A percentile compares a stretch with the other conserved stretches of the same genome.
phyloP scores from a whole-genome alignment of 53 echinoderm and acorn worm species.

The Echinometra lucunter region DNA sequence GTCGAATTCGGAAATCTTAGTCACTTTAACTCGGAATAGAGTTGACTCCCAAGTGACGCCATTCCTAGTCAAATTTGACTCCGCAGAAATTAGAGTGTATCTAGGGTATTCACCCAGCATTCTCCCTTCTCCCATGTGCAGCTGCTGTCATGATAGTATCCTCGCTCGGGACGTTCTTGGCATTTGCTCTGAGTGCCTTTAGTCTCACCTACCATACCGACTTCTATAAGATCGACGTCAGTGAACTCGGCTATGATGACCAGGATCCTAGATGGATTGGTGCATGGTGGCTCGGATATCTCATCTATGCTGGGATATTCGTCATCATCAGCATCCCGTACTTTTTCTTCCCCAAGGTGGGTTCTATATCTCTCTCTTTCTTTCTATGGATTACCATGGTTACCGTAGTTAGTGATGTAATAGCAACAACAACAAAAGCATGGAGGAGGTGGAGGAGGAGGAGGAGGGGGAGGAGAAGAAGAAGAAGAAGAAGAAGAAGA shows the following conservation, averaged over 20 bases:
- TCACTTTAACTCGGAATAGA: too few relatives aligned
- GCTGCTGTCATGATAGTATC: not conserved
- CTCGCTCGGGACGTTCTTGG: not conserved
- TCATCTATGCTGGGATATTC: conserved; percentile 75
- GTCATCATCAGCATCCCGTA: conserved; percentile 69
- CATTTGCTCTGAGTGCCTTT: conserved; percentile 50
- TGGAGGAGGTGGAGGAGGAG: too few relatives aligned
- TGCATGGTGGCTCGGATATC: conserved; percentile 90
- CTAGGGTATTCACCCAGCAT: too few relatives aligned
- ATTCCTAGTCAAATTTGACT: too few relatives aligned
- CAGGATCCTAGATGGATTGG: conserved; percentile 81
- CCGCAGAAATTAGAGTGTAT: too few relatives aligned
- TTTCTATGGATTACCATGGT: too few relatives aligned
- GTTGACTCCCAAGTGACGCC: too few relatives aligned
- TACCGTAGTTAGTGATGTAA: too few relatives aligned
- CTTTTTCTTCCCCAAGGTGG: conserved; percentile 86
- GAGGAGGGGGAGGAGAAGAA: too few relatives aligned
- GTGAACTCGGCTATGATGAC: conserved; percentile 40
- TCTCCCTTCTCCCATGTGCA: not conserved
- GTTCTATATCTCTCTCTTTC: not conserved
- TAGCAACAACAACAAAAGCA: too few relatives aligned
- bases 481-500: too few relatives aligned
- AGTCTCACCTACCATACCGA: conserved; percentile 70
- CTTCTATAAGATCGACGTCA: conserved; percentile 71
- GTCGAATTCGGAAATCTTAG: too few relatives aligned